phyloP scores from a whole-genome alignment of 2,113 vertebrate species.

The Bos taurus region ARS-UCD2.0 NC_037332.1:109014501-109015000 shows the following conservation, averaged over 20 bases:
- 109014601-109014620: neutral
- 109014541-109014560: neutral
- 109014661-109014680: neutral
- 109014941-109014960: neutral
- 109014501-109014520: neutral
- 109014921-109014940: neutral
- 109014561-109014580: neutral
- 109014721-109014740: neutral
- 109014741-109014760: accelerated
- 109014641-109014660: neutral
- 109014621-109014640: neutral
- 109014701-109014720: neutral
- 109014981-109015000: neutral
- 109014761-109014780: neutral
- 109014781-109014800: neutral
- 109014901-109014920: neutral
- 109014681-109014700: neutral
- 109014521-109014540: neutral
- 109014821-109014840: neutral
- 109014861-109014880: neutral
- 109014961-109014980: neutral
- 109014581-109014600: accelerated
- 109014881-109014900: neutral
- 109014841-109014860: neutral
- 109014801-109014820: neutral